phyloP scores from a whole-genome alignment of 1,140 invertebrate genomes.

The Drosophila guanche region DNA sequence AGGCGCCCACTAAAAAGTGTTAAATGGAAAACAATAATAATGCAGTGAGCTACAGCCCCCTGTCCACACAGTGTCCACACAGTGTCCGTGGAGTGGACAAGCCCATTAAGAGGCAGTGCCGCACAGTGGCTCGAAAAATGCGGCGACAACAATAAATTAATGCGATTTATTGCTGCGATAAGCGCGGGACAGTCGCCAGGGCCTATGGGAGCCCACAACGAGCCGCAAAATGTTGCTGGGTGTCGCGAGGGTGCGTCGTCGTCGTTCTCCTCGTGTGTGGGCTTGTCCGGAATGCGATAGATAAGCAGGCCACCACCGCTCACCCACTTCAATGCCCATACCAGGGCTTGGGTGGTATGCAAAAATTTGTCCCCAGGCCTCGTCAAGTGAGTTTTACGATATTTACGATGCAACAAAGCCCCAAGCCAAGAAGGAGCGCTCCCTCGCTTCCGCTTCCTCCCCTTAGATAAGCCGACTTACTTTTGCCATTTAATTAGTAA shows the following conservation, averaged over 20 bases:
- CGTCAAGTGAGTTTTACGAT: slow-evolving; percentile 62
- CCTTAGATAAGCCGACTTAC: slow-evolving; percentile 56
- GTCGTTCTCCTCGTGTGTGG: slow-evolving; percentile 55
- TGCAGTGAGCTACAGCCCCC: too few species aligned
- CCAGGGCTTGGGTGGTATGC: slow-evolving; percentile 50
- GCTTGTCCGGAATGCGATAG: slow-evolving; percentile 59
- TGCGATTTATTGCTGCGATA: slow-evolving; percentile 83
- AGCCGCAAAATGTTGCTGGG: slow-evolving; percentile 12
- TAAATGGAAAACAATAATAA: slow-evolving; percentile 73
- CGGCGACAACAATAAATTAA: slow-evolving; percentile 83
- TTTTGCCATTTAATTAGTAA: slow-evolving; percentile 70
- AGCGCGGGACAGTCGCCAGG: slow-evolving; percentile 53
- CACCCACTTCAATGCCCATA: slow-evolving; percentile 15
- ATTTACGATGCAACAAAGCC: slow-evolving; percentile 25
- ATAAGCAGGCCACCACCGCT: slow-evolving; percentile 43
- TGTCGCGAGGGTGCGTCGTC: slow-evolving; percentile 44
- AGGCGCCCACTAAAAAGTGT: slow-evolving; percentile 50
- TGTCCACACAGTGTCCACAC: not conserved
- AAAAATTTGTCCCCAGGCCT: slow-evolving; percentile 64
- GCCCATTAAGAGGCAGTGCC: slow-evolving; percentile 55
- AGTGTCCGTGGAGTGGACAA: slow-evolving; percentile 39
- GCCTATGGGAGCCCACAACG: slow-evolving; percentile 20
- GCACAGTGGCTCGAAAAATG: slow-evolving; percentile 62
- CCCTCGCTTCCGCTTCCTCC: slow-evolving; percentile 5
- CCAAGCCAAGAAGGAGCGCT: slow-evolving; percentile 1